These are phyloP conservation scores for Globia sparganii DNA, from an alignment of 2,888 invertebrate genomes.

Conservation along the genomic window DNA sequence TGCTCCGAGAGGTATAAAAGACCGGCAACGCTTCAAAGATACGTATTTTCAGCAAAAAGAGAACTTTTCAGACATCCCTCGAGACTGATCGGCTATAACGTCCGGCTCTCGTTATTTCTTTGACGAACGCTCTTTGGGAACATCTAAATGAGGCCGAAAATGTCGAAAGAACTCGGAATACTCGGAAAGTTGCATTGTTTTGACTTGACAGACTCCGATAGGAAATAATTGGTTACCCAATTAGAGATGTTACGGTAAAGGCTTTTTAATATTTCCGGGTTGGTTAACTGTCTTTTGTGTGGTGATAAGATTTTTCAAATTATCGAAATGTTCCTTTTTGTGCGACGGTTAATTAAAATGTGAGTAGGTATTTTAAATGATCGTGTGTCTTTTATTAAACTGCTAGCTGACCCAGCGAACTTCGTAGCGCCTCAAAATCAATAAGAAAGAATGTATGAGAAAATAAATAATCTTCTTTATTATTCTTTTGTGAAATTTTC, in stretches of 20 bases:
- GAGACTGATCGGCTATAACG: conserved; percentile 73
- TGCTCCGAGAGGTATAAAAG: conserved; percentile 45
- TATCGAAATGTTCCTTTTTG: not conserved
- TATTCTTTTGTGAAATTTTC: too few relatives aligned
- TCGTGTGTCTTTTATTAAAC: not conserved
- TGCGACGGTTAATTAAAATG: not conserved
- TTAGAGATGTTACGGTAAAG: conserved; percentile 42
- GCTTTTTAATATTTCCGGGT: conserved; percentile 33
- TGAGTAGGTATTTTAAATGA: not conserved
- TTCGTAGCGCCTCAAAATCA: too few relatives aligned
- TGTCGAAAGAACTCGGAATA: conserved; percentile 21
- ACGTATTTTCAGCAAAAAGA: conserved; percentile 60
- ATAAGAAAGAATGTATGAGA: too few relatives aligned
- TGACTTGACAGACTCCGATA: conserved; percentile 50
- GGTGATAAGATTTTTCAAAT: not conserved
- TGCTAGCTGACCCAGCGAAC: too few relatives aligned
- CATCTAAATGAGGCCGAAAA: conserved; percentile 71
- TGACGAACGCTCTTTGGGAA: conserved; percentile 70
- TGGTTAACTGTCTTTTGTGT: conserved; percentile 13
- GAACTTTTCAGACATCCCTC: conserved; percentile 66
- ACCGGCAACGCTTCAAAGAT: conserved; percentile 53
- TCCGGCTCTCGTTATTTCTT: conserved; percentile 79
- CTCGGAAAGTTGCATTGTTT: conserved; percentile 69
- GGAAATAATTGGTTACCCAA: conserved; percentile 61
- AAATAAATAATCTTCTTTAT: too few relatives aligned